Base-by-base conservation (phyloP, 2,113 vertebrate genomes). In the Sorex araneus region DNA sequence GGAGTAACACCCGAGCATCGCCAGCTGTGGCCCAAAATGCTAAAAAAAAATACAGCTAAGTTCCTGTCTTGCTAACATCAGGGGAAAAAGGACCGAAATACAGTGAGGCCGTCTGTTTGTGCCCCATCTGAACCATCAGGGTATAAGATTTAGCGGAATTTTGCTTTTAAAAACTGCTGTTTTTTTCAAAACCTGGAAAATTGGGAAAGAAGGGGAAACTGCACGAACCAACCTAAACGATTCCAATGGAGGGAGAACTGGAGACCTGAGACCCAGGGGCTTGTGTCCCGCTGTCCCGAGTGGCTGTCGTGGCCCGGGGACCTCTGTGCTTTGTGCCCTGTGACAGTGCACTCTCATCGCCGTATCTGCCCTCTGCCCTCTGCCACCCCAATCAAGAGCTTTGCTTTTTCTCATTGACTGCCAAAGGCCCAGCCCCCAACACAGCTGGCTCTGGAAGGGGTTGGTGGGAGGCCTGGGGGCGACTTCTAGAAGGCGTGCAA, bases 161-260 rank as follows among this genome's bases (percentile, higher is more conserved):
- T 84, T 91, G 89, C 34, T 50, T 40, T 93, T 40, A 87, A 34
- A 70, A 57, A 69, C 34, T 88, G 50, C 2, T 50, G 4, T 36
- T 60, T 85, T 75, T 69, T 71, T 90, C 82, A 83, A 92, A 86
- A 63, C 66, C 64, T 71, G 19, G 69, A 50, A 84, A 67, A 50
- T 67, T 88, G 43, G 28, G 18, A 28, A 77, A 79, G 86, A 87
- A 78, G n/a, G 54, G 67, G 77, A 75, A 87, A 80, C 73, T 13
- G 40, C 74, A 21, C 19, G 82, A 25, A 63, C 69, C 30, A 67
- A 63, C 45, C 69, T 84, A 75, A 90, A 73, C 28, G n/a, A 5
- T 2, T 32, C 81, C 60, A 30, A 1, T 23, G 40, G 69, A 67
- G 71, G 10, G 47, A 13, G 13, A 50, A 9, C 13, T 10, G 47